phyloP scores from a whole-genome alignment of 2,113 vertebrate genomes.

The Neotoma lepida region DNA sequence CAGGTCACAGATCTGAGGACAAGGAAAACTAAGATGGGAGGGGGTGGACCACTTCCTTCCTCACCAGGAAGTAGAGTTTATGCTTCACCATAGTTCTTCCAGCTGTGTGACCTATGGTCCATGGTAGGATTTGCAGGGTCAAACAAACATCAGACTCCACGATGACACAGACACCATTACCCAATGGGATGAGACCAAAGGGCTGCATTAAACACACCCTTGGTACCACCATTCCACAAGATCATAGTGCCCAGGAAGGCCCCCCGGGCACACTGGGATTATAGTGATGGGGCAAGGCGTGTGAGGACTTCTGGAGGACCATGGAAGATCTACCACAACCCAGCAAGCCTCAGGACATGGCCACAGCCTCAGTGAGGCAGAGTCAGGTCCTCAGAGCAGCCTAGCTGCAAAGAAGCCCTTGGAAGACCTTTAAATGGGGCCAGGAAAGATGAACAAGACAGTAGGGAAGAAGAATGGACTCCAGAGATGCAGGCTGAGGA shows the following conservation, averaged over 20 bases:
- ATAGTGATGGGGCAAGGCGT: background rate
- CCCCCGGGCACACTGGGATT: background rate
- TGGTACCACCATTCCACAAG: background rate
- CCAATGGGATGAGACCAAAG: background rate
- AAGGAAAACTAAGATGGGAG: background rate
- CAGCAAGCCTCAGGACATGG: background rate
- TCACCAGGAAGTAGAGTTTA: background rate
- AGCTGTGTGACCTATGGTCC: background rate
- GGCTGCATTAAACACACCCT: background rate
- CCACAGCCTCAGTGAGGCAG: background rate
- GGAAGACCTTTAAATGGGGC: background rate
- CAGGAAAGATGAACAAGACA: background rate
- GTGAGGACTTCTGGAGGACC: background rate
- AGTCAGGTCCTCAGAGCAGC: background rate
- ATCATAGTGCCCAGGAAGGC: background rate
- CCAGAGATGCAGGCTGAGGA: background rate
- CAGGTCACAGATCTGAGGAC: background rate
- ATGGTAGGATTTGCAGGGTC: background rate
- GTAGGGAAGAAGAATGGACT: background rate
- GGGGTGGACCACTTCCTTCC: background rate
- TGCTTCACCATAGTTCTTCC: background rate
- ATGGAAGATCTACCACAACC: background rate
- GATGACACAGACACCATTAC: background rate
- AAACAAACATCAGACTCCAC: background rate
- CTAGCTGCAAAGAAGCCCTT: background rate